Conservation (phyloP, 1,140 invertebrate genomes). For the Stegodyphus mimosarum region DNA sequence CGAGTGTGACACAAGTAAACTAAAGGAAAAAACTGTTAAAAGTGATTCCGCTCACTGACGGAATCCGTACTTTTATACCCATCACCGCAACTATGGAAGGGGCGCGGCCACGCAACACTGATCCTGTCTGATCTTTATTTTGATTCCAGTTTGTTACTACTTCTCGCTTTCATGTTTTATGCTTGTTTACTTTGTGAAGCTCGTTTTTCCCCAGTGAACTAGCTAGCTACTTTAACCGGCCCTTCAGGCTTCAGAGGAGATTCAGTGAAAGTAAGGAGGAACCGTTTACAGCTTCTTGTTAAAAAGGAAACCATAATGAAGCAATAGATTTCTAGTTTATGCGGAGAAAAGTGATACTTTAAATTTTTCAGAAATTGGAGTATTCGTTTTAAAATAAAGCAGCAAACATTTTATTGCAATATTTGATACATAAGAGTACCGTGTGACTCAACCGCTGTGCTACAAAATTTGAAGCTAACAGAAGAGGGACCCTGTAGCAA, state of each 20-base stretch:
- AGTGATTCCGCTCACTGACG: conserved; percentile 22
- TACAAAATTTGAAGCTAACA: too few relatives aligned
- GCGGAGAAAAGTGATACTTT: too few relatives aligned
- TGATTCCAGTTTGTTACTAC: conserved; percentile 27
- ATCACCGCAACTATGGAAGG: conserved; percentile 31
- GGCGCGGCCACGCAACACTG: conserved; percentile 46
- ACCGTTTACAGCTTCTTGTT: neutral
- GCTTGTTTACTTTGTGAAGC: neutral
- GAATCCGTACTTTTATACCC: conserved; percentile 24
- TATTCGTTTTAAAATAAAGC: too few relatives aligned
- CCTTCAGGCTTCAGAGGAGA: conserved; percentile 27
- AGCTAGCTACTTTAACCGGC: neutral
- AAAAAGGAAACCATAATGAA: too few relatives aligned
- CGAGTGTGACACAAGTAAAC: too few relatives aligned
- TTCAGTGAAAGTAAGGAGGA: conserved; percentile 23
- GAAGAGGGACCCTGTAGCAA: too few relatives aligned
- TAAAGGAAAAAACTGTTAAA: conserved; percentile 15
- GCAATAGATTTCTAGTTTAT: too few relatives aligned
- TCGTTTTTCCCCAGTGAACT: conserved; percentile 10
- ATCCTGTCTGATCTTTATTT: conserved; percentile 1
- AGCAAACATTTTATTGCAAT: too few relatives aligned
- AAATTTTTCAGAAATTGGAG: too few relatives aligned
- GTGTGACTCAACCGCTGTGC: too few relatives aligned
- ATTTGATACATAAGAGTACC: too few relatives aligned
- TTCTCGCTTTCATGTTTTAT: neutral